phyloP scores from a whole-genome alignment of 2,888 invertebrate species.

The Acanthosoma haemorrhoidale region DNA sequence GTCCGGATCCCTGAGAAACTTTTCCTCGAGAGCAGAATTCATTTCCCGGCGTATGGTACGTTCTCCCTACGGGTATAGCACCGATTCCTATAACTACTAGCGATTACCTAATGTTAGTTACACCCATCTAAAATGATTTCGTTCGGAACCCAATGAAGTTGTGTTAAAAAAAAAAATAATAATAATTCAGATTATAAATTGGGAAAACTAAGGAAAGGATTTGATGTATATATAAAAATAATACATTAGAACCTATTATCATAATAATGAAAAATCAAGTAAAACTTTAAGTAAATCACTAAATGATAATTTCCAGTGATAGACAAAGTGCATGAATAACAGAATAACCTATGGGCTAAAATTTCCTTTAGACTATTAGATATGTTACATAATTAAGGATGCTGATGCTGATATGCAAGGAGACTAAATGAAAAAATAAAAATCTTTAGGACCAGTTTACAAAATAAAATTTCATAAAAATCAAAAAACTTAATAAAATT shows the following conservation, averaged over 20 bases:
- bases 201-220: background rate
- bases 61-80: too few relatives aligned
- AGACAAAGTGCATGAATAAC: slow-evolving; percentile 27
- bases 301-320: background rate
- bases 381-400: slow-evolving; percentile 24
- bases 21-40: too few relatives aligned
- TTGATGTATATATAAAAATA: background rate
- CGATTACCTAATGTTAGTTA: too few relatives aligned
- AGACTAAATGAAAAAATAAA: slow-evolving; percentile 22
- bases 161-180: background rate
- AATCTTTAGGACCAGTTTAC: slow-evolving; percentile 11
- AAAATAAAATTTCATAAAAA: slow-evolving; percentile 11
- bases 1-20: too few relatives aligned
- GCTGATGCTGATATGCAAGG: slow-evolving; percentile 29
- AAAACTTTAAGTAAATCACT: background rate
- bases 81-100: too few relatives aligned
- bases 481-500: background rate
- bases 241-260: background rate
- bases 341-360: slow-evolving; percentile 18
- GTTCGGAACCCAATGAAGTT: background rate
- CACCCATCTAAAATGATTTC: too few relatives aligned
- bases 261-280: slow-evolving; percentile 16
- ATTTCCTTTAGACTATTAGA: background rate
- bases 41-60: too few relatives aligned
- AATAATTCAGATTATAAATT: too few relatives aligned